Evolutionary conservation across 2,888 invertebrate genomes (phyloP).

Genomic region (Trichopoda pennipes): DNA sequence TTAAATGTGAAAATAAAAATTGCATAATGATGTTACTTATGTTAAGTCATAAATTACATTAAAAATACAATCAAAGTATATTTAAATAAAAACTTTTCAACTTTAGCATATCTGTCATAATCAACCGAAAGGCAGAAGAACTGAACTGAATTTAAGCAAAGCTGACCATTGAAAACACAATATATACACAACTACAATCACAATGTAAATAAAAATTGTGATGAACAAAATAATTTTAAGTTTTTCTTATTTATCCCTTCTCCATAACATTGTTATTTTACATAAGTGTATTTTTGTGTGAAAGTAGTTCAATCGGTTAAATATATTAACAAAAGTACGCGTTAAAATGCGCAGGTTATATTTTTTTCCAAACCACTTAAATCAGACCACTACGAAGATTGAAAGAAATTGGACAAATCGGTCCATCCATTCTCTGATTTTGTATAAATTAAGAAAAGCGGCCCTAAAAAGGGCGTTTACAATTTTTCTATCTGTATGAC

Average conservation of each 20-base stretch:
- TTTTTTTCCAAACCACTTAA: too few species aligned
- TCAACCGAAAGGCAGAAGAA: not conserved
- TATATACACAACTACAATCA: not conserved
- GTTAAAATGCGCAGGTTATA: too few species aligned
- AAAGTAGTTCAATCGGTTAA: too few species aligned
- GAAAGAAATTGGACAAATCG: too few species aligned
- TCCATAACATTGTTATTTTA: not conserved
- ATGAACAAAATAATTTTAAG: constrained; percentile 35
- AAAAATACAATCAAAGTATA: not conserved
- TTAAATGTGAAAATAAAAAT: not conserved
- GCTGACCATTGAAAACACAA: constrained; percentile 13
- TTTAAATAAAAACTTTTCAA: constrained; percentile 9
- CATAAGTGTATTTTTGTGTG: too few species aligned
- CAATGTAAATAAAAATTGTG: not conserved
- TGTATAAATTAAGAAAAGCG: too few species aligned
- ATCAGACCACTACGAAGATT: too few species aligned
- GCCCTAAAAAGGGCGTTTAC: too few species aligned
- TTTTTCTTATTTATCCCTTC: constrained; percentile 51
- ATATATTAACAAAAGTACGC: too few species aligned
- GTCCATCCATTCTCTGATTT: too few species aligned
- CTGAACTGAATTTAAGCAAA: not conserved
- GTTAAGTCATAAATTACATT: not conserved
- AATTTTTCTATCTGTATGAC: too few species aligned
- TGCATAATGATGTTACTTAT: not conserved
- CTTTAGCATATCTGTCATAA: constrained; percentile 4